These are phyloP conservation scores for Microcebus griseorufus DNA, from an alignment of 2,113 vertebrate species.

Conservation along the genomic window DNA sequence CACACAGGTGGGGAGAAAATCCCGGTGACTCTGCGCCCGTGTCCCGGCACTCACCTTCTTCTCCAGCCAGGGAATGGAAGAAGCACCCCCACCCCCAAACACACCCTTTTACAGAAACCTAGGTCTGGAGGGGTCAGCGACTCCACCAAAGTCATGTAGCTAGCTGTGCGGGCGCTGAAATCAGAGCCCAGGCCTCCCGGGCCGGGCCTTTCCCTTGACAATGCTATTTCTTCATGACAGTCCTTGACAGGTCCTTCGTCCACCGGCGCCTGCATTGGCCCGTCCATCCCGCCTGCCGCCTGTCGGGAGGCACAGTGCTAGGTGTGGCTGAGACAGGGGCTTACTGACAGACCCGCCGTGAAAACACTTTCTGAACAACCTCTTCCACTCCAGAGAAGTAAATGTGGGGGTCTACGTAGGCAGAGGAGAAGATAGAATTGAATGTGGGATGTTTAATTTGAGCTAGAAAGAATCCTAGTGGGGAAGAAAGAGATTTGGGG, in stretches of 20 bases:
- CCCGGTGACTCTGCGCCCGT: accelerated
- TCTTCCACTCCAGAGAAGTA: background rate
- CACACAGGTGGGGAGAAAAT: background rate
- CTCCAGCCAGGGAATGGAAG: background rate
- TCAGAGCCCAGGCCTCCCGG: background rate
- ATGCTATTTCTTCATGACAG: background rate
- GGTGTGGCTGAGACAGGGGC: accelerated
- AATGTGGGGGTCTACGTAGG: accelerated
- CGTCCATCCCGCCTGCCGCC: accelerated
- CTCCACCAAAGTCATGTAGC: background rate
- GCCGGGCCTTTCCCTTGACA: background rate
- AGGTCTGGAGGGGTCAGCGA: background rate
- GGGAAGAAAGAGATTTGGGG: accelerated
- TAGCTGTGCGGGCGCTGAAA: too few species aligned
- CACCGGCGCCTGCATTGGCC: accelerated
- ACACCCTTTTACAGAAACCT: background rate
- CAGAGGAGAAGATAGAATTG: background rate
- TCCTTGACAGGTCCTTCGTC: background rate
- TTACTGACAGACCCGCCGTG: background rate
- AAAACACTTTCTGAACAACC: background rate
- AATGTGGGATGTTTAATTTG: too few species aligned
- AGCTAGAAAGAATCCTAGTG: background rate
- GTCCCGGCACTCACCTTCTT: too few species aligned
- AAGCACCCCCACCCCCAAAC: background rate
- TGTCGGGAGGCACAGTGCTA: background rate